Evolutionary conservation across 2,888 invertebrate genomes (phyloP).

Genomic region (Chrysomela aeneicollis): DNA sequence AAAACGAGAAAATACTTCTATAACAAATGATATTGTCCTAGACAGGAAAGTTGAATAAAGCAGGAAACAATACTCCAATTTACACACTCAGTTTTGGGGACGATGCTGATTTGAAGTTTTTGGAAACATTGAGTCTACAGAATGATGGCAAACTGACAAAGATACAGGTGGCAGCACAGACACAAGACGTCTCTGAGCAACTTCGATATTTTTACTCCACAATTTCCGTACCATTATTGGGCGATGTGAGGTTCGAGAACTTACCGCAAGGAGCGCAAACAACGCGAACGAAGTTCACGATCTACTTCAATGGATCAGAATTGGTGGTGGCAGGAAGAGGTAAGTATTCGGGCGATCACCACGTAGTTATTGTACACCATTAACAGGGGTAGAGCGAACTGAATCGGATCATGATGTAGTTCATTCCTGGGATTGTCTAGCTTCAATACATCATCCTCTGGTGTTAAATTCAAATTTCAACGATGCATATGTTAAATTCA

Average conservation of each 20-base stretch:
- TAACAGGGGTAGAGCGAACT: too few species aligned
- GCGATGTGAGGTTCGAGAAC: slow-evolving; percentile 70
- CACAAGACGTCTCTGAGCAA: slow-evolving; percentile 71
- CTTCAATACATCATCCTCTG: too few species aligned
- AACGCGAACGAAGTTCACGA: slow-evolving; percentile 65
- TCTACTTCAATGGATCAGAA: slow-evolving; percentile 69
- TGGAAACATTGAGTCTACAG: slow-evolving; percentile 68
- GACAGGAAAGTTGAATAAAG: slow-evolving; percentile 62
- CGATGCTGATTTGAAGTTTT: slow-evolving; percentile 69
- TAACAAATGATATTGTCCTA: too few species aligned
- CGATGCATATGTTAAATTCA: too few species aligned
- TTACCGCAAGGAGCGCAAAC: slow-evolving; percentile 55
- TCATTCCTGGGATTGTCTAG: too few species aligned
- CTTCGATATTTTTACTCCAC: slow-evolving; percentile 70
- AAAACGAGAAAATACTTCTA: too few species aligned
- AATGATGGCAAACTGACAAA: slow-evolving; percentile 71
- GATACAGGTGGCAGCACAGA: slow-evolving; percentile 73
- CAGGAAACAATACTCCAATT: slow-evolving; percentile 59
- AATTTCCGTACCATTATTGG: slow-evolving; percentile 71
- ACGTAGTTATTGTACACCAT: too few species aligned
- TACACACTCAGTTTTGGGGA: slow-evolving; percentile 73
- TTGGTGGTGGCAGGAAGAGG: slow-evolving; percentile 66
- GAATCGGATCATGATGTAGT: too few species aligned
- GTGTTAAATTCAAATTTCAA: too few species aligned
- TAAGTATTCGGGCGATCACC: too few species aligned